These are phyloP conservation scores for Clarias laeviceps DNA, from an alignment of 2,797 vertebrate genomes.

Conservation along the genomic window DNA sequence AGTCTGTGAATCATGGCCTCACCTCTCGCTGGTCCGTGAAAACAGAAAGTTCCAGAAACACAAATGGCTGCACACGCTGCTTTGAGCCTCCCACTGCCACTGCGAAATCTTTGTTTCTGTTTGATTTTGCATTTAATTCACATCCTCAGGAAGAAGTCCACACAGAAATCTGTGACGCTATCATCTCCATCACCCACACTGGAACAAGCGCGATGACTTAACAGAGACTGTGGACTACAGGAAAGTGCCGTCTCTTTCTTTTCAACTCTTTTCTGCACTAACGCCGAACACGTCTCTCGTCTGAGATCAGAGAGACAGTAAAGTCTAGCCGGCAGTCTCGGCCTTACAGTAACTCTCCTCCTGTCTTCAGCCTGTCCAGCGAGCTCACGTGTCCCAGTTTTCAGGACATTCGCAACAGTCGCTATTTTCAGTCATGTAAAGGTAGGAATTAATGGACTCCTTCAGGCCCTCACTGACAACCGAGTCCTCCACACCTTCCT, in stretches of 20 bases:
- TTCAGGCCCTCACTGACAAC: constrained; percentile 78
- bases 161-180: constrained; percentile 37
- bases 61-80: constrained; percentile 23
- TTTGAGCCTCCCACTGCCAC: constrained; percentile 45
- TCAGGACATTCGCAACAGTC: constrained; percentile 44
- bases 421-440: constrained; percentile 69
- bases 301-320: not conserved
- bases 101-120: constrained; percentile 6
- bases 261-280: not conserved
- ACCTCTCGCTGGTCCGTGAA: not conserved
- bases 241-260: not conserved
- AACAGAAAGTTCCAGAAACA: constrained; percentile 29
- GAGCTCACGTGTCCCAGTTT: constrained; percentile 56
- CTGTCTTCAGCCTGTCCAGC: not conserved
- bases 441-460: constrained; percentile 79
- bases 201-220: constrained; percentile 28
- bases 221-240: not conserved
- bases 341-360: not conserved
- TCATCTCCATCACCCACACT: constrained; percentile 51
- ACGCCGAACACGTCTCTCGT: not conserved
- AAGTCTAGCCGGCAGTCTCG: not conserved
- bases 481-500: constrained; percentile 50
- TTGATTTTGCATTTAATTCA: constrained; percentile 27
- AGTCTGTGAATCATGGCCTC: not conserved
- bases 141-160: constrained; percentile 44